phyloP scores from a whole-genome alignment of 2,797 vertebrate species.

The Clarias platycephalus region DNA sequence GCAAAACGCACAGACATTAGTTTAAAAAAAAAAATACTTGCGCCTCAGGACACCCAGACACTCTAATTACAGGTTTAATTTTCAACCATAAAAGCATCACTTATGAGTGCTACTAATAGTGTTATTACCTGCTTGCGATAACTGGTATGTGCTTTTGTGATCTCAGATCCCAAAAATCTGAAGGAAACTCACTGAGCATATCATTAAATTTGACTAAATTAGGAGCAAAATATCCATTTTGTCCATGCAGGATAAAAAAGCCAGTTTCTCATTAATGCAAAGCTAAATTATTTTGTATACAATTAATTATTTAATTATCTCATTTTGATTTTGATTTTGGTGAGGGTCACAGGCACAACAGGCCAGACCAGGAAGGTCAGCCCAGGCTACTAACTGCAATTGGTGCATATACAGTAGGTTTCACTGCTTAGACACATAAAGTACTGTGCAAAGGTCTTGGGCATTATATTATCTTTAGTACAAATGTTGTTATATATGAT shows the following conservation, averaged over 20 bases:
- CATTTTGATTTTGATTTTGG: background rate
- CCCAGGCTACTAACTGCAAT: background rate
- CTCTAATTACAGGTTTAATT: conserved; percentile 41
- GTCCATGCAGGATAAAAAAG: conserved; percentile 1
- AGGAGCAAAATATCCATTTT: conserved; percentile 19
- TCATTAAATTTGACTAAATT: conserved; percentile 25
- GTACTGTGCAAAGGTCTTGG: too few species aligned
- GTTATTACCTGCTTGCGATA: conserved; percentile 38
- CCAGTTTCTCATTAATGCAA: conserved; percentile 68
- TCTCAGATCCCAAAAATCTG: conserved; percentile 10
- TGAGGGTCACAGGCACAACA: background rate
- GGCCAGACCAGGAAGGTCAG: background rate
- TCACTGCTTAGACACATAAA: background rate
- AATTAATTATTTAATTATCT: background rate
- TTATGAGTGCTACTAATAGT: conserved; percentile 37
- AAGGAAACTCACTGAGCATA: background rate
- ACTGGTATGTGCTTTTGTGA: conserved; percentile 31
- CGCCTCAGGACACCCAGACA: conserved; percentile 38
- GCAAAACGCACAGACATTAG: conserved; percentile 16
- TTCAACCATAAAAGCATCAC: conserved; percentile 34
- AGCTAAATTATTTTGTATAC: background rate
- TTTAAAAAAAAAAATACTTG: conserved; percentile 13
- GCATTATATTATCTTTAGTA: too few species aligned
- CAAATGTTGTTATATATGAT: too few species aligned
- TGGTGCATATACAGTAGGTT: background rate